A percentile compares a stretch with the other conserved stretches of the same genome.
Conservation (phyloP, 2,888 invertebrate genomes). For the Erebia epiphron region DNA sequence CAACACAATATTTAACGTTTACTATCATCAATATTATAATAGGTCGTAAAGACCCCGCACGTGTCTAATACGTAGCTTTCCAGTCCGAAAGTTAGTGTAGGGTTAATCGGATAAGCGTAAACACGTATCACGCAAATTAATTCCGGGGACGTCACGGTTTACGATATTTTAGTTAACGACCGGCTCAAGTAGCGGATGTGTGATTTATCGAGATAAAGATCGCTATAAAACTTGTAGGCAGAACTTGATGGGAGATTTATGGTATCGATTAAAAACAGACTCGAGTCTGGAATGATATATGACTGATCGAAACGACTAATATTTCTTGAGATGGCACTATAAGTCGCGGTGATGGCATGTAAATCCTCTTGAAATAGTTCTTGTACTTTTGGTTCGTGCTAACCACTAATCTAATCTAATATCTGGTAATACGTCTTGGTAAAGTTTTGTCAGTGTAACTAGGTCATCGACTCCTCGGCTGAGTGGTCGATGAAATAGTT, state of each 20-base stretch:
- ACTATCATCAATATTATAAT: conserved; percentile 23
- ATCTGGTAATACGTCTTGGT: too few species aligned
- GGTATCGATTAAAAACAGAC: conserved; percentile 45
- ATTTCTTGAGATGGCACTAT: conserved; percentile 6
- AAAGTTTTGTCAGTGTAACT: too few species aligned
- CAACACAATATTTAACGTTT: neutral
- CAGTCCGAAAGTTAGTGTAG: conserved; percentile 15
- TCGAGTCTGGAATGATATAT: neutral
- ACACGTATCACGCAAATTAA: conserved; percentile 59
- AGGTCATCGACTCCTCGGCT: too few species aligned
- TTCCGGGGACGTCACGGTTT: conserved; percentile 50
- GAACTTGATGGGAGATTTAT: conserved; percentile 67
- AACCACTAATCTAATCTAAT: too few species aligned
- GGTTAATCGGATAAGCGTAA: conserved; percentile 47
- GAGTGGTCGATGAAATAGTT: too few species aligned
- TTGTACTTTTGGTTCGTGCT: too few species aligned
- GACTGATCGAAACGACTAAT: conserved; percentile 4
- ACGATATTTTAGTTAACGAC: conserved; percentile 57
- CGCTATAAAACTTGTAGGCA: conserved; percentile 55
- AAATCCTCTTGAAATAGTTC: neutral
- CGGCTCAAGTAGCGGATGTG: conserved; percentile 69
- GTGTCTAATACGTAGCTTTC: conserved; percentile 22
- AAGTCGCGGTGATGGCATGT: neutral
- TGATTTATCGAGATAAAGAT: conserved; percentile 73
- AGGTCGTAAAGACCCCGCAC: conserved; percentile 33